Conservation (phyloP, 2,888 invertebrate species). For the Athalia cordata region DNA sequence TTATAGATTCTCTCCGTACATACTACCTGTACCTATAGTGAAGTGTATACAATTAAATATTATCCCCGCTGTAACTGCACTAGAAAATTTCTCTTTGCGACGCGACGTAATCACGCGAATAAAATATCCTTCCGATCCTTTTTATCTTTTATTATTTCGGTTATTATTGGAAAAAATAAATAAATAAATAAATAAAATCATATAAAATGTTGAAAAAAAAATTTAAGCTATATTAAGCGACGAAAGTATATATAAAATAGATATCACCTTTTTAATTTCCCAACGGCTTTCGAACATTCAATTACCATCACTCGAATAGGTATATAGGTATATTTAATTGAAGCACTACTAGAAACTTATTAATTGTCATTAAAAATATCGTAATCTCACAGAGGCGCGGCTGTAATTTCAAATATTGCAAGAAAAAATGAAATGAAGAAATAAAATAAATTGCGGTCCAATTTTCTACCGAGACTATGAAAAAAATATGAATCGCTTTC, state of each 20-base stretch:
- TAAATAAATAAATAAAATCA: not conserved
- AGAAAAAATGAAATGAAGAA: not conserved
- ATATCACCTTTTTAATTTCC: slow-evolving; percentile 9
- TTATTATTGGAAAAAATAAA: not conserved
- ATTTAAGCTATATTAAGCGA: not conserved
- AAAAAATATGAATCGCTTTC: too few species aligned
- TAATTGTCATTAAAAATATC: slow-evolving; percentile 25
- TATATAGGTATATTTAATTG: not conserved
- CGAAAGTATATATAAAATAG: slow-evolving; percentile 6
- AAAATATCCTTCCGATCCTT: not conserved
- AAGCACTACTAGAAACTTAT: not conserved
- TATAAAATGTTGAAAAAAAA: not conserved
- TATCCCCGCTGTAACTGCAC: slow-evolving; percentile 2
- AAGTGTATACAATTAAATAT: slow-evolving; percentile 18
- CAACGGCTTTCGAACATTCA: slow-evolving; percentile 13
- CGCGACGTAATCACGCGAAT: too few species aligned
- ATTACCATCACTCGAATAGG: too few species aligned
- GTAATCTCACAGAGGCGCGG: not conserved
- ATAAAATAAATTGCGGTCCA: too few species aligned
- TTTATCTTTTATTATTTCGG: not conserved
- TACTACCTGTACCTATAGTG: too few species aligned
- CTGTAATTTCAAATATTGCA: slow-evolving; percentile 2
- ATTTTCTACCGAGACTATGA: too few species aligned
- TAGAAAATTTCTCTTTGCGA: slow-evolving; percentile 14
- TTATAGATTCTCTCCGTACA: slow-evolving; percentile 15